Evolutionary conservation across 2,797 vertebrate genomes (phyloP), one percentile per base, ranked within the genome.

Genomic region (Pangasius mekongensis): DNA sequence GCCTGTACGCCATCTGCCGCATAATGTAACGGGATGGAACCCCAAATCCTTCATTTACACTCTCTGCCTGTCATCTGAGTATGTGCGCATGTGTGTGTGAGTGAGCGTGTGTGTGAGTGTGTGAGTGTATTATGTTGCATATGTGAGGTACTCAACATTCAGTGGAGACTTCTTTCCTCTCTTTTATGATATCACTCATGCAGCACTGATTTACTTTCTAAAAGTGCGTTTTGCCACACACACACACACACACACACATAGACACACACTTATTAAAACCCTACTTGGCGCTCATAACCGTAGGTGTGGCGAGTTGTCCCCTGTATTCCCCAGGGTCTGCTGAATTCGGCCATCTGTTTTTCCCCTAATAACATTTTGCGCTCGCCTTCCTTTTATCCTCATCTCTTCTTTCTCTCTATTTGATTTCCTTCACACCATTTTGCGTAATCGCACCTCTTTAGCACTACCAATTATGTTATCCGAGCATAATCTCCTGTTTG

Each of bases 1-100:
- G 95, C 95, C 96, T 96, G 95, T 94, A 95, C 94, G 93, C 96
- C 96, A 96, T 96, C 96, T 96, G 96, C 96, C 95, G 95, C 95
- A 96, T 96, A 96, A 96, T 96, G 96, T 96, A 96, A 95, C 94
- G 94, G 95, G 96, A 96, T 95, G 95, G 95, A 96, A 95, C 95
- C 95, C 94, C 95, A 96, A 96, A 96, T 96, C 95, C 94, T 96
- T 96, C 95, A 96, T 96, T 96, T 95, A 95, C 95, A 96, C 96
- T 95, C 95, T 91, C 94, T 96, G 95, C 93, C 94, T 96, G 95
- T 96, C 95, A 94, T 95, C 92, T 91, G 91, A 91, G 93, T 91
- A 69, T 77, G 73, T 67, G 87, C 27, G 74, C 43, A 73, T 81
- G 87, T 66, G 84, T 81, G 85, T 67, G 83, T 33, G 85, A 69